Percentiles rank a stretch among this genome's conserved stretches.
phyloP scores from a whole-genome alignment of 2,113 vertebrate species.

The Forbesichthys agassizii region DNA sequence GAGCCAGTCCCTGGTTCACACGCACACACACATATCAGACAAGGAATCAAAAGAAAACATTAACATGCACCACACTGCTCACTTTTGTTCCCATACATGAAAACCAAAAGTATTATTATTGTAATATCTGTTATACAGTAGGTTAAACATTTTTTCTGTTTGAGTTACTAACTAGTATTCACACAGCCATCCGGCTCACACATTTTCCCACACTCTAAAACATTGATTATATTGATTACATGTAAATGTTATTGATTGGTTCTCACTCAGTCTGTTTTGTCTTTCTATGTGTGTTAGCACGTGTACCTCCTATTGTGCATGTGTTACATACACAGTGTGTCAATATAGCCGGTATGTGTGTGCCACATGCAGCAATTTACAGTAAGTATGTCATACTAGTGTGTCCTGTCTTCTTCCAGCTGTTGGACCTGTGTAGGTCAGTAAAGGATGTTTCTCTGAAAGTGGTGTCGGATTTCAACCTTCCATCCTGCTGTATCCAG shows the following conservation, averaged over 20 bases:
- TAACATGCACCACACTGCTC: too few relatives aligned
- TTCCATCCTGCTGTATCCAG: constrained; percentile 58
- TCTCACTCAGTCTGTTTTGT: constrained; percentile 27
- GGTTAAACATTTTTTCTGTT: background rate
- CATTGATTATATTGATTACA: constrained; percentile 57
- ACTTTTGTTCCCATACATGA: too few relatives aligned
- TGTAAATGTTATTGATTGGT: constrained; percentile 57
- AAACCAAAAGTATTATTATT: too few relatives aligned
- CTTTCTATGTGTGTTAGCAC: constrained; percentile 2
- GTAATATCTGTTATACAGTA: background rate
- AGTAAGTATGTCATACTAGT: background rate
- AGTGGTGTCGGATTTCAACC: constrained; percentile 69
- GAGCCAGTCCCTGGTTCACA: too few relatives aligned
- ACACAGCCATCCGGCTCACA: constrained; percentile 11
- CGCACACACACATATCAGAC: too few relatives aligned
- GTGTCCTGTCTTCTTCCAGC: constrained; percentile 57
- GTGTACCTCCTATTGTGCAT: background rate
- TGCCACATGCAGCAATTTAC: background rate
- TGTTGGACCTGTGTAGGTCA: constrained; percentile 63
- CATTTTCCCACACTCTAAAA: constrained; percentile 55
- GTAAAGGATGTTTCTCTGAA: constrained; percentile 69
- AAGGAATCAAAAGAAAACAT: too few relatives aligned
- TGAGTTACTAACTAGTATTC: background rate
- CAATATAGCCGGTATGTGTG: background rate
- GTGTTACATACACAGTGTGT: background rate